These are phyloP conservation scores for Falco peregrinus DNA, from an alignment of 2,797 vertebrate species.

Conservation along the genomic window DNA sequence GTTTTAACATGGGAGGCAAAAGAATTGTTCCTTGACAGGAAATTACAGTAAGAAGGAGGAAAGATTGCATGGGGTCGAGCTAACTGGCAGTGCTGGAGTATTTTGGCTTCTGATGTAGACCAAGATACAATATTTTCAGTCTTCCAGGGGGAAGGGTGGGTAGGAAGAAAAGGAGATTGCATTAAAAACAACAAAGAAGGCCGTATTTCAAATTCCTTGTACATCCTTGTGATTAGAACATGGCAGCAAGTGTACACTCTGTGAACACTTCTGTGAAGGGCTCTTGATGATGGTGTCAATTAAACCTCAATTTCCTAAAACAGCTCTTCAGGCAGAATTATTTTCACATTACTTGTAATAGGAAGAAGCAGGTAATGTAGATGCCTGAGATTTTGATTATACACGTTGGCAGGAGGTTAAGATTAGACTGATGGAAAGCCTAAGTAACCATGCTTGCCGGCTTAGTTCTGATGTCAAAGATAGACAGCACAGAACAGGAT, in stretches of 20 bases:
- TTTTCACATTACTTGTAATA: neutral
- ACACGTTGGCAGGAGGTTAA: neutral
- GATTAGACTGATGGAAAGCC: neutral
- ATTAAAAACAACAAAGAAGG: neutral
- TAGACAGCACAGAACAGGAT: neutral
- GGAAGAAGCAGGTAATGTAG: neutral
- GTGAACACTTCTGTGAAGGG: neutral
- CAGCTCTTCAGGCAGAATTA: neutral
- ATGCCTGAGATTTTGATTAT: neutral
- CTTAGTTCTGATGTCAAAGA: neutral
- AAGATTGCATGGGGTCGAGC: neutral
- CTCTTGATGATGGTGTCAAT: neutral
- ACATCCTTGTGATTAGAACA: neutral
- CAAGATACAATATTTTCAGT: neutral
- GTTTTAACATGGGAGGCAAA: slow-evolving; percentile 8
- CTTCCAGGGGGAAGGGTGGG: neutral
- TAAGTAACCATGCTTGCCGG: neutral
- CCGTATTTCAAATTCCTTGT: neutral
- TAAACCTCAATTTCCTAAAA: neutral
- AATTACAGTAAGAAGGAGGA: slow-evolving; percentile 7
- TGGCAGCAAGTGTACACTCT: neutral
- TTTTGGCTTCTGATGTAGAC: neutral
- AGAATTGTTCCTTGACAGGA: neutral
- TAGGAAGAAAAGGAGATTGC: neutral
- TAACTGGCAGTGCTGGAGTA: neutral